Percentiles rank a stretch among this genome's conserved stretches.
These are phyloP conservation scores for Brachyistius frenatus DNA, from an alignment of 2,113 vertebrate genomes.

Conservation along the genomic window DNA sequence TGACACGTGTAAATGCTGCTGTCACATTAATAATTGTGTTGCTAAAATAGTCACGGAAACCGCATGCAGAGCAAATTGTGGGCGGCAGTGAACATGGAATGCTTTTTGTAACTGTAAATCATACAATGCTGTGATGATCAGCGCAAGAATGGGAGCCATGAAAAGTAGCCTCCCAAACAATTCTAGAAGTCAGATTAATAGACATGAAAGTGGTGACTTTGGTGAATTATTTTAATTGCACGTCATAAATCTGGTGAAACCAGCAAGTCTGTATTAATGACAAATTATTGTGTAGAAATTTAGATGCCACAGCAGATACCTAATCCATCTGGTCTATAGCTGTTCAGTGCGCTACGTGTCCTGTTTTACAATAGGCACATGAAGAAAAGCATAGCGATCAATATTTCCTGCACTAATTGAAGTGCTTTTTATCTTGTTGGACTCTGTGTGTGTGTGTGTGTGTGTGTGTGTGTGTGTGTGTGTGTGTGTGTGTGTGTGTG, in stretches of 20 bases:
- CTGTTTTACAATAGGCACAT: constrained; percentile 79
- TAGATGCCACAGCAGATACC: constrained; percentile 72
- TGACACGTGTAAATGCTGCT: constrained; percentile 73
- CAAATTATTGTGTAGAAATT: constrained; percentile 78
- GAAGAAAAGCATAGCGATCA: constrained; percentile 85
- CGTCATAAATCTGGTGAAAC: constrained; percentile 24
- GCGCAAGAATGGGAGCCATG: not conserved
- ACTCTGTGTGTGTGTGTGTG: constrained; percentile 46
- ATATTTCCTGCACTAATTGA: constrained; percentile 86
- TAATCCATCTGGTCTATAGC: constrained; percentile 69
- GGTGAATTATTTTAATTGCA: constrained; percentile 32
- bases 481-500: constrained; percentile 9
- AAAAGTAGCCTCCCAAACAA: not conserved
- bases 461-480: constrained; percentile 9
- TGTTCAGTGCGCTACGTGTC: constrained; percentile 75
- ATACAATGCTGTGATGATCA: not conserved
- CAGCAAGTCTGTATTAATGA: constrained; percentile 63
- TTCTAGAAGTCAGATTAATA: not conserved
- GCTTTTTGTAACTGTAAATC: constrained; percentile 14
- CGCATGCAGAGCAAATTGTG: constrained; percentile 34
- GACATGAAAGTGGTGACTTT: constrained; percentile 16
- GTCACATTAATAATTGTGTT: constrained; percentile 77
- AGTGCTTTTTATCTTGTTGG: constrained; percentile 84
- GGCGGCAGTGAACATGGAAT: constrained; percentile 6
- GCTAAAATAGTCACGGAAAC: constrained; percentile 65